Conservation (phyloP, 2,888 invertebrate species). For the Caenorhabditis sp. region DNA sequence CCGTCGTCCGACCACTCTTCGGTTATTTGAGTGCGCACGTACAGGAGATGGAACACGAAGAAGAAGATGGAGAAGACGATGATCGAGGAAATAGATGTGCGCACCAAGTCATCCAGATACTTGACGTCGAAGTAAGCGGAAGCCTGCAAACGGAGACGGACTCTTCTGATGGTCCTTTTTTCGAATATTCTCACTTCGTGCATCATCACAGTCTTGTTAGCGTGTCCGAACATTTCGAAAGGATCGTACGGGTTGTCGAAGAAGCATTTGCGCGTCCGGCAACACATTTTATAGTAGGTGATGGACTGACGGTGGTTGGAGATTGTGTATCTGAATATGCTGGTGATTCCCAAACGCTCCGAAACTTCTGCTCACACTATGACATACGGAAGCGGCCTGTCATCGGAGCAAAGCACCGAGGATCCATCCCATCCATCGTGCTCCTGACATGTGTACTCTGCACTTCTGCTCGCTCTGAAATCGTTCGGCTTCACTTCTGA, state of each 20-base stretch:
- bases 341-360: no score
- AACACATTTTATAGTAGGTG: slow-evolving; percentile 21
- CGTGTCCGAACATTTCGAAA: not conserved
- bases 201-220: not conserved
- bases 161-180: not conserved
- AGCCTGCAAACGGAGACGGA: no score
- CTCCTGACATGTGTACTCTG: slow-evolving; percentile 15
- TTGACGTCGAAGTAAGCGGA: no score
- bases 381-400: slow-evolving; percentile 1
- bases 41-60: not conserved
- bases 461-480: slow-evolving; percentile 7
- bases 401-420: not conserved
- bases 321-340: slow-evolving; percentile 9
- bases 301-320: not conserved
- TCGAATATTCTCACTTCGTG: not conserved
- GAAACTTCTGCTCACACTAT: slow-evolving; percentile 12
- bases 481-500: not conserved
- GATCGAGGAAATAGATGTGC: not conserved
- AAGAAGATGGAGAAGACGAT: not conserved
- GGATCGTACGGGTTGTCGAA: not conserved
- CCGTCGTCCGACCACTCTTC: not conserved
- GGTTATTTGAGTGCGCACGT: not conserved
- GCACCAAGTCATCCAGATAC: not conserved
- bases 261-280: not conserved
- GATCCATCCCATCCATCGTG: not conserved